Evolutionary conservation across 2,797 vertebrate species (phyloP).

Genomic region (Cuniculus paca): DNA sequence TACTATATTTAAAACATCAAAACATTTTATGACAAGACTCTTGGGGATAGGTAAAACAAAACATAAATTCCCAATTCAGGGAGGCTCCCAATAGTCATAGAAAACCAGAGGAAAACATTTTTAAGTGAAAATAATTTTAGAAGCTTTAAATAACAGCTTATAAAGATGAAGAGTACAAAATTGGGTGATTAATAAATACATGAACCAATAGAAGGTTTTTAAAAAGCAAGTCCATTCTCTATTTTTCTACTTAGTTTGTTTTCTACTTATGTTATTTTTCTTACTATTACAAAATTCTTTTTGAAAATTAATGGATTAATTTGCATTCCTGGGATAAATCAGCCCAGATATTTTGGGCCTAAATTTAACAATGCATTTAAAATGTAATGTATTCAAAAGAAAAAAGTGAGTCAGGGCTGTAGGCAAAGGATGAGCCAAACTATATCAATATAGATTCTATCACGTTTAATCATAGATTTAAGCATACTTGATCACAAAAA

Average conservation of each 20-base stretch:
- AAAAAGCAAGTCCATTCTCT: neutral
- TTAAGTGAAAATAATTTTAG: slow-evolving; percentile 17
- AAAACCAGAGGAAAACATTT: slow-evolving; percentile 2
- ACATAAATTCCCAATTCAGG: neutral
- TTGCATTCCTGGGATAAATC: neutral
- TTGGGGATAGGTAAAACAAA: neutral
- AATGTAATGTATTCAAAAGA: slow-evolving; percentile 7
- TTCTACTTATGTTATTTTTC: neutral
- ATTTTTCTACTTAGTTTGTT: neutral
- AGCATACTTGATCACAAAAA: neutral
- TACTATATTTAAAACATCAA: slow-evolving; percentile 37
- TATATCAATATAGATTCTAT: neutral
- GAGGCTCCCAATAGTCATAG: neutral
- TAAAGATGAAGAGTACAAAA: neutral
- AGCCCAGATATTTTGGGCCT: neutral
- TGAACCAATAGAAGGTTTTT: neutral
- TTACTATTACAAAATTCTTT: neutral
- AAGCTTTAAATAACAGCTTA: slow-evolving; percentile 20
- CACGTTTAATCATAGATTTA: neutral
- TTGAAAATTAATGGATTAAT: slow-evolving; percentile 25
- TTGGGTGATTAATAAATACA: neutral
- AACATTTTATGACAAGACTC: neutral
- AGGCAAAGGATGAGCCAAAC: neutral
- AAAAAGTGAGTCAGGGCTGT: neutral
- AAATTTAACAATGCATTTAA: neutral